Conservation (phyloP, 2,888 invertebrate species). For the Mayetiola destructor region DNA sequence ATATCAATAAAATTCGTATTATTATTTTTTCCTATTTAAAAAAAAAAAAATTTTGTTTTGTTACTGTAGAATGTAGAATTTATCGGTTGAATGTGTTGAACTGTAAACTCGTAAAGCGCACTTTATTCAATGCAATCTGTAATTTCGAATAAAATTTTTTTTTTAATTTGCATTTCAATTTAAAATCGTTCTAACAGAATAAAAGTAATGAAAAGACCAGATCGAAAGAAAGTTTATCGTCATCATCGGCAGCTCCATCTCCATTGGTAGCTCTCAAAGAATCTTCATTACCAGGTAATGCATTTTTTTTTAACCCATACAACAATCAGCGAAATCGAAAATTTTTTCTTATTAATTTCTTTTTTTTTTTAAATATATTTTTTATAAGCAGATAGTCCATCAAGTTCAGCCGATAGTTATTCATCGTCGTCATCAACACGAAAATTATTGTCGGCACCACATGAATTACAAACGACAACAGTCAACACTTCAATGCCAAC, state of each 20-base stretch:
- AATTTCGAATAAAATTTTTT: too few relatives aligned
- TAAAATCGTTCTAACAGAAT: constrained; percentile 16
- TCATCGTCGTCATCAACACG: constrained; percentile 68
- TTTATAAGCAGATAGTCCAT: constrained; percentile 45
- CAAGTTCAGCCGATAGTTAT: constrained; percentile 66
- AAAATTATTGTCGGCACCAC: constrained; percentile 44
- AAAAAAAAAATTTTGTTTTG: too few relatives aligned
- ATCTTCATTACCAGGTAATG: constrained; percentile 44
- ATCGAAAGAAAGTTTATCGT: constrained; percentile 18
- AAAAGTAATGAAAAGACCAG: constrained; percentile 16
- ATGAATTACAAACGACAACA: constrained; percentile 18
- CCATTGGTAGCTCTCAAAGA: constrained; percentile 37
- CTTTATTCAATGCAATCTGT: too few relatives aligned
- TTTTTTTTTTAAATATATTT: neutral
- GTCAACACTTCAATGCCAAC: neutral
- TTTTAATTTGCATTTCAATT: neutral
- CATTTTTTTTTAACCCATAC: neutral
- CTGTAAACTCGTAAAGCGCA: too few relatives aligned
- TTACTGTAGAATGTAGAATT: too few relatives aligned
- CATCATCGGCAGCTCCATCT: constrained; percentile 18
- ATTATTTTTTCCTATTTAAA: too few relatives aligned
- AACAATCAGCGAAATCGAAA: neutral
- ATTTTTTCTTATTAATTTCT: neutral
- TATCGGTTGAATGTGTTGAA: too few relatives aligned
- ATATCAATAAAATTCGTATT: too few relatives aligned